Percentiles rank a stretch among this genome's conserved stretches.
phyloP scores from a whole-genome alignment of 2,113 vertebrate species.

The Eulemur rufifrons region DNA sequence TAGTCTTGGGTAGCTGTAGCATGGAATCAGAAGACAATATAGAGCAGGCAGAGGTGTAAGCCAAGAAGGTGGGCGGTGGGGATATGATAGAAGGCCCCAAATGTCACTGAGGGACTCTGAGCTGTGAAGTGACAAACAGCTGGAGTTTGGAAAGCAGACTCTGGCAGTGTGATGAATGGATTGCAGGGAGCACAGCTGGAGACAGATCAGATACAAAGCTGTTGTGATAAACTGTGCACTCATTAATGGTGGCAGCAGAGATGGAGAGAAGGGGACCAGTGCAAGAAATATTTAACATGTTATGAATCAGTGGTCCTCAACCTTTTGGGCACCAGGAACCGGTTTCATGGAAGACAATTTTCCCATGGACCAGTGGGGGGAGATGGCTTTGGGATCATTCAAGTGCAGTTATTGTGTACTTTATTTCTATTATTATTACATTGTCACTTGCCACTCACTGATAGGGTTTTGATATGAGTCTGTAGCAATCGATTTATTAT shows the following conservation, averaged over 20 bases:
- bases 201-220: background rate
- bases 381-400: too few species aligned
- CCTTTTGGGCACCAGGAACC: too few species aligned
- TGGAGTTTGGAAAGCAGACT: background rate
- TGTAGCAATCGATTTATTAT: too few species aligned
- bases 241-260: background rate
- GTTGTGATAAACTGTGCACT: accelerated
- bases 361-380: too few species aligned
- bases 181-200: background rate
- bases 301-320: too few species aligned
- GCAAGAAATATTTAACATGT: background rate
- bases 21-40: background rate
- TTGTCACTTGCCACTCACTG: too few species aligned
- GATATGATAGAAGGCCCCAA: accelerated
- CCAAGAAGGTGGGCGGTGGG: background rate
- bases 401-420: too few species aligned
- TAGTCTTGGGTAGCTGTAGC: background rate
- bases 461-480: too few species aligned
- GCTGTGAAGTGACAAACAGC: background rate
- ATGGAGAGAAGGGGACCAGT: background rate
- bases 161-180: accelerated
- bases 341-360: too few species aligned
- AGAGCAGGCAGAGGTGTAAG: background rate
- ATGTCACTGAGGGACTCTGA: background rate
- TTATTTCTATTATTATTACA: too few species aligned